Percentiles rank a stretch among this genome's conserved stretches.
Evolutionary conservation across 2,797 vertebrate genomes (phyloP).

Genomic region (Eremophila alpestris): DNA sequence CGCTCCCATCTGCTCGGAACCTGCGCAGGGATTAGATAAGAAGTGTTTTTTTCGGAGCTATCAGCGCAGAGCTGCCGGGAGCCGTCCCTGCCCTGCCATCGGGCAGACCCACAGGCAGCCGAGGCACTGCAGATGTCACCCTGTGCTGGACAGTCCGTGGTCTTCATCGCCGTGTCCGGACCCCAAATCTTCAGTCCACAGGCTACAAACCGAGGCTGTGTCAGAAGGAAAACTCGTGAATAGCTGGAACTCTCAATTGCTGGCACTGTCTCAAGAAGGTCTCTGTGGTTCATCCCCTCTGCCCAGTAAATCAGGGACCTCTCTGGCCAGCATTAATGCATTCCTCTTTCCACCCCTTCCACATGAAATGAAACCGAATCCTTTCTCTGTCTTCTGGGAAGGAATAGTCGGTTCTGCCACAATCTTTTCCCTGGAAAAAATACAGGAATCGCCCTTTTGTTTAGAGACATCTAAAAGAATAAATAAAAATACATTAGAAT

Average conservation of each 20-base stretch:
- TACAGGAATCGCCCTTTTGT: too few relatives aligned
- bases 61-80: background rate
- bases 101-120: background rate
- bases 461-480: too few relatives aligned
- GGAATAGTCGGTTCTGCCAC: background rate
- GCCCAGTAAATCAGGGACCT: background rate
- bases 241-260: background rate
- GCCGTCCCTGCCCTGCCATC: background rate
- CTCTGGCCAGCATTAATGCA: background rate
- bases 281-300: background rate
- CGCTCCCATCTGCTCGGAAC: background rate
- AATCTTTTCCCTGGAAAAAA: background rate
- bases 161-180: accelerated
- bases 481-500: too few relatives aligned
- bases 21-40: accelerated
- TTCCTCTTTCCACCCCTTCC: background rate
- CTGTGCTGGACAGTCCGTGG: background rate
- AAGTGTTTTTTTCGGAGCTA: background rate
- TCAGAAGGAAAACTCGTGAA: background rate
- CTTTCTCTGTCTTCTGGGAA: background rate
- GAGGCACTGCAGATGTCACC: background rate
- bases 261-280: background rate
- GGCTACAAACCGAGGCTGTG: background rate
- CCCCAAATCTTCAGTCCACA: background rate
- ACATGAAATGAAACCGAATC: background rate